Base-by-base conservation (phyloP, 2,113 vertebrate genomes). In the Myiozetetes cayanensis region DNA sequence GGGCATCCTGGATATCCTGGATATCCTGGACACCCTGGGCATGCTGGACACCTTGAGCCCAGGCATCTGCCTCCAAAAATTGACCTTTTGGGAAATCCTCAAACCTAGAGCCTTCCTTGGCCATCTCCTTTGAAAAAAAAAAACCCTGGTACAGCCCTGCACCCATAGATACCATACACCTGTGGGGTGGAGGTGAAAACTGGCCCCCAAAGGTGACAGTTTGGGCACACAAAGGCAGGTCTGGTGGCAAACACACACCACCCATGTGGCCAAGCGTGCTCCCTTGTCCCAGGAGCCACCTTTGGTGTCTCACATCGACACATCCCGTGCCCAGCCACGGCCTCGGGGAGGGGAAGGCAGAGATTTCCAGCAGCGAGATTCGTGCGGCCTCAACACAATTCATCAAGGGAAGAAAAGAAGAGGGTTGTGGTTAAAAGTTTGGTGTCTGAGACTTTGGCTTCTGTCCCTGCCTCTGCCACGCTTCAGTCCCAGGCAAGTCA, bases 361-460 rank as follows among this genome's bases (percentile, higher is more conserved):
- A 72, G 50, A 31, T 68, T 72, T 89, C 56, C 33, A 52, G 66
- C 79, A 87, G 73, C 4, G 23, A 67, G 23, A 62, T 87, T 85
- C 1, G 0, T 62, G 74, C 0, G 6, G 66, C 53, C 41, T 72
- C 1, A 1, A 31, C 58, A 37, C 28, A 44, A 56, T 28, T 84
- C 28, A 35, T 72, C 35, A 46, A 41, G 50, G 41, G 49, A 85
- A 68, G 44, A 67, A 63, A 88, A 61, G 61, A 56, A 70, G 16
- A 1, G 5, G 5, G 24, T 70, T 87, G 63, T 76, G 55, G 43
- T 91, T 85, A 35, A 33, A 63, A 25, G 35, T 79, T 89, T 77
- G 58, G 46, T 94, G 71, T 55, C 77, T 84, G 44, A 46, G 50
- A 31, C 31, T 22, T 35, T 66, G 78, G 46, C 55, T 91, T 79